phyloP scores from a whole-genome alignment of 2,888 invertebrate genomes.

The Phytoseiulus persimilis region DNA sequence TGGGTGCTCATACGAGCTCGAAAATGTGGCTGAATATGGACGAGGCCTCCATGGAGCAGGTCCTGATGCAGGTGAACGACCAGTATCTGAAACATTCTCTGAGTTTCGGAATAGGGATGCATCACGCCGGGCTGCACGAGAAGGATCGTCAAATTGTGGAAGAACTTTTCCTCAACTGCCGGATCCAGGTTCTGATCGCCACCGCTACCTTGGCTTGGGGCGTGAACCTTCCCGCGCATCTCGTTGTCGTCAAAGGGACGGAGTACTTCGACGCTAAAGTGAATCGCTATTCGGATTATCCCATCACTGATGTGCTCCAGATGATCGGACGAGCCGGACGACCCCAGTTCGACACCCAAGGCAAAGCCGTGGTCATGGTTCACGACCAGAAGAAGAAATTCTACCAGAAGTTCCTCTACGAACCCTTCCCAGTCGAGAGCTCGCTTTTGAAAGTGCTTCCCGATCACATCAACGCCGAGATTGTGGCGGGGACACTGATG shows the following conservation, averaged over 20 bases:
- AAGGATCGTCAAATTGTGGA: constrained; percentile 82
- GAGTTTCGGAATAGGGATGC: constrained; percentile 94
- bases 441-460: constrained; percentile 79
- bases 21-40: constrained; percentile 87
- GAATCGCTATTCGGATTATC: constrained; percentile 96
- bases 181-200: constrained; percentile 87
- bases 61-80: constrained; percentile 59
- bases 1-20: constrained; percentile 82
- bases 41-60: constrained; percentile 72
- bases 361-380: constrained; percentile 60
- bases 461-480: constrained; percentile 94
- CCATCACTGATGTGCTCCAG: constrained; percentile 96
- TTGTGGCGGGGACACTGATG: constrained; percentile 82
- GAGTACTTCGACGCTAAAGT: constrained; percentile 96
- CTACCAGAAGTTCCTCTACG: constrained; percentile 96
- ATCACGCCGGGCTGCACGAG: constrained; percentile 94
- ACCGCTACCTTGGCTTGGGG: constrained; percentile 99
- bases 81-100: constrained; percentile 81
- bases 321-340: constrained; percentile 99
- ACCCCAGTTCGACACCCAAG: constrained; percentile 90
- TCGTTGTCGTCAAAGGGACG: constrained; percentile 96
- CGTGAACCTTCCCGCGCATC: constrained; percentile 94
- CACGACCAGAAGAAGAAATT: constrained; percentile 97
- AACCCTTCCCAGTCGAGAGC: constrained; percentile 98
- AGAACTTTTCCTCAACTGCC: constrained; percentile 83